phyloP scores from a whole-genome alignment of 2,113 vertebrate genomes.

The Bubo scandiacus region DNA sequence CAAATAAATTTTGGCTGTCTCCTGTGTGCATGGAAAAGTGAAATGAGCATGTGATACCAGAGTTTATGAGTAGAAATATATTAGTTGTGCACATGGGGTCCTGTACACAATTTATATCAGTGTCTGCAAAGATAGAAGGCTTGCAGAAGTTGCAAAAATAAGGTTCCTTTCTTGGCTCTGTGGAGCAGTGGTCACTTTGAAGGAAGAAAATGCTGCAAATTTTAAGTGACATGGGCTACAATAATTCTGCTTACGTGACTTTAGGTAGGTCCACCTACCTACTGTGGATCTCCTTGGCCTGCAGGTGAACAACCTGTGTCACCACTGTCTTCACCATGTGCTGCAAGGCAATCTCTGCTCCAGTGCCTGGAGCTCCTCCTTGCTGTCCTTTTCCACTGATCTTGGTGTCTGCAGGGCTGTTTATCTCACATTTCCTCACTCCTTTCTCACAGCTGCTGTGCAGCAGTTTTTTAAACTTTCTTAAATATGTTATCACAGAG shows the following conservation, averaged over 20 bases:
- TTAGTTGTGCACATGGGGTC: not conserved
- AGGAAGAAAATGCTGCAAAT: not conserved
- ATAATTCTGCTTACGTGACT: not conserved
- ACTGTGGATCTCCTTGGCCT: fast-evolving
- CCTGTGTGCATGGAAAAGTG: not conserved
- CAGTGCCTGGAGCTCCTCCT: not conserved
- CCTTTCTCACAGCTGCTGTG: not conserved
- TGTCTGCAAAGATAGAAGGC: not conserved
- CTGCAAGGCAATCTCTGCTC: not conserved
- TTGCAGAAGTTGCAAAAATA: not conserved
- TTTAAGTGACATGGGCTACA: not conserved
- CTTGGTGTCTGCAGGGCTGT: not conserved
- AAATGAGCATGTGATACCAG: not conserved
- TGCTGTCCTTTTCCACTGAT: not conserved
- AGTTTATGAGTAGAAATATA: not conserved
- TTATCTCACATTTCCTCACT: not conserved
- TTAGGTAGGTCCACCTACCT: not conserved
- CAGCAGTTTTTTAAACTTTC: fast-evolving
- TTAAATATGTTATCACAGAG: not conserved
- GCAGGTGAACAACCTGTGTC: fast-evolving
- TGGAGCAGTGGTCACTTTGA: fast-evolving
- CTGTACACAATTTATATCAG: not conserved
- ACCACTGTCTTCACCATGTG: fast-evolving
- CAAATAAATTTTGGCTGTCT: not conserved
- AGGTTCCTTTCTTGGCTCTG: not conserved